Conservation (phyloP, 2,888 invertebrate species). For the Melanostoma scalare region DNA sequence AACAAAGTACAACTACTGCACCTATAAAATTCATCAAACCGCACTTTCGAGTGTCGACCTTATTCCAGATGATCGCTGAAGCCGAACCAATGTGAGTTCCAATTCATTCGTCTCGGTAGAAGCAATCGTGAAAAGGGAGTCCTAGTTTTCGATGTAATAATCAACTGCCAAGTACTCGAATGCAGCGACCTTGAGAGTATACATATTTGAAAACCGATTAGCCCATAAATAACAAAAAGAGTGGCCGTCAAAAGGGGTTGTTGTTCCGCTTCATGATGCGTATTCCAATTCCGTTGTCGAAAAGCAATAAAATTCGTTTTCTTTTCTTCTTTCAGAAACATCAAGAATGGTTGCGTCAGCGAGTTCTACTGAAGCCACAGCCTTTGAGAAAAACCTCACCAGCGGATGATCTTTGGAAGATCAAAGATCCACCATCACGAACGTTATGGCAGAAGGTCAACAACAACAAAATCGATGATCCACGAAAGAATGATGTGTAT, state of each 20-base stretch:
- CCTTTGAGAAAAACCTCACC: slow-evolving; percentile 35
- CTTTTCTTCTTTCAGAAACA: slow-evolving; percentile 77
- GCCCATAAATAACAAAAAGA: slow-evolving; percentile 5
- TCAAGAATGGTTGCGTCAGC: slow-evolving; percentile 80
- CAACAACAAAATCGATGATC: slow-evolving; percentile 65
- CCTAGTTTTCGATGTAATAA: slow-evolving; percentile 48
- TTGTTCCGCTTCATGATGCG: slow-evolving; percentile 34
- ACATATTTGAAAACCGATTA: slow-evolving; percentile 22
- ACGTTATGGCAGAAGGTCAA: slow-evolving; percentile 63
- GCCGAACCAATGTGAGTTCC: slow-evolving; percentile 31
- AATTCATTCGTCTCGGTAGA: not conserved
- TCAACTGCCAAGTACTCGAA: slow-evolving; percentile 34
- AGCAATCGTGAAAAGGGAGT: slow-evolving; percentile 25
- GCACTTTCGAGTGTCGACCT: slow-evolving; percentile 58
- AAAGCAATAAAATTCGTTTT: not conserved
- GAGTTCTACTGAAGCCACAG: slow-evolving; percentile 75
- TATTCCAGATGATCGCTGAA: slow-evolving; percentile 60
- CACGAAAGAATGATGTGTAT: slow-evolving; percentile 79
- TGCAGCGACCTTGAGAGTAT: slow-evolving; percentile 45
- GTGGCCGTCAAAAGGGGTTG: slow-evolving; percentile 11
- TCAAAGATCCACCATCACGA: slow-evolving; percentile 65
- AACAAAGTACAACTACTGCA: slow-evolving; percentile 46
- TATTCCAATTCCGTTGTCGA: too few species aligned
- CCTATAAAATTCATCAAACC: slow-evolving; percentile 29
- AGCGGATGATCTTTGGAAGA: slow-evolving; percentile 55